Percentiles rank a stretch among this genome's conserved stretches.
phyloP scores from a whole-genome alignment of 2,113 vertebrate genomes.

The Heliornis fulica region DNA sequence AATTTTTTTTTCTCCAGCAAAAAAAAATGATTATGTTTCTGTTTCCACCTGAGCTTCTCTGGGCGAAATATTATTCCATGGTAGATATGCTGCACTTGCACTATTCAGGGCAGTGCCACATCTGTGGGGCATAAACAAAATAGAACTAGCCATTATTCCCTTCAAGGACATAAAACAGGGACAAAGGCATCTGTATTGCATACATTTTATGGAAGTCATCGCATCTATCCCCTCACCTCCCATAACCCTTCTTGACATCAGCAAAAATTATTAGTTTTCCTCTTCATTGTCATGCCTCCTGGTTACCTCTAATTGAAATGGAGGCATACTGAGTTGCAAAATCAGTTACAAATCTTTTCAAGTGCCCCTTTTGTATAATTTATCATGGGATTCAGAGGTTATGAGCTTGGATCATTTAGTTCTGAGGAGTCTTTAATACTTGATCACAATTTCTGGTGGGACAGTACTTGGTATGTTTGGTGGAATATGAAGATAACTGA shows the following conservation, averaged over 20 bases:
- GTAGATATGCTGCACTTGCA: not conserved
- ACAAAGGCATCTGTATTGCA: not conserved
- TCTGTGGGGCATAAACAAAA: not conserved
- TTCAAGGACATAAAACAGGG: not conserved
- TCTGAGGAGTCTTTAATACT: slow-evolving; percentile 70
- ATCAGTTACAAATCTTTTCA: slow-evolving; percentile 72
- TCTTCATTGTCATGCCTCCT: slow-evolving; percentile 59
- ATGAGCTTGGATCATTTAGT: slow-evolving; percentile 73
- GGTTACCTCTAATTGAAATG: slow-evolving; percentile 76
- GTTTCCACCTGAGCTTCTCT: not conserved
- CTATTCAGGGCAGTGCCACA: not conserved
- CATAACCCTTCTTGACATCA: slow-evolving; percentile 63
- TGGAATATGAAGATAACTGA: slow-evolving; percentile 72
- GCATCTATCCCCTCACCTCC: slow-evolving; percentile 41
- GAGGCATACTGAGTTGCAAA: slow-evolving; percentile 64
- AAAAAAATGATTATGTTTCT: rapidly evolving
- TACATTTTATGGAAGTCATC: slow-evolving; percentile 17
- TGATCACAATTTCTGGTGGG: slow-evolving; percentile 72
- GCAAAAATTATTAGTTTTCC: slow-evolving; percentile 70
- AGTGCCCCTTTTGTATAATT: slow-evolving; percentile 75
- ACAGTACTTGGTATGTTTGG: slow-evolving; percentile 65
- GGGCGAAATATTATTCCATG: not conserved
- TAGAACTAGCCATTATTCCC: not conserved
- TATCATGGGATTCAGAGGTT: slow-evolving; percentile 66
- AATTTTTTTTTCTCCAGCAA: not conserved